These are phyloP conservation scores for Knipowitschia caucasica DNA, from an alignment of 2,797 vertebrate genomes.

Conservation along the genomic window DNA sequence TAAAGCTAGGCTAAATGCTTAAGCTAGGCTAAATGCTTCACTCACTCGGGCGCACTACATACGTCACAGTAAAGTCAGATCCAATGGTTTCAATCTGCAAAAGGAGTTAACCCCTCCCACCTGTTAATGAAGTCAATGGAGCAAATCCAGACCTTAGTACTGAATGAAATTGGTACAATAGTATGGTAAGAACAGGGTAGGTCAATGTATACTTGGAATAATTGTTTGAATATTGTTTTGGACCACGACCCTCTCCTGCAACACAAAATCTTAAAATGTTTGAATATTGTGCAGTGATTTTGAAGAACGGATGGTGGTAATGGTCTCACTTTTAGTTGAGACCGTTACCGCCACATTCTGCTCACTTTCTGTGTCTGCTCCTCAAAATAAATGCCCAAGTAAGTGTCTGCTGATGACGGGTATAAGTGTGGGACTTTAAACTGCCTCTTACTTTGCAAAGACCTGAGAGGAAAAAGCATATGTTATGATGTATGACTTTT, in stretches of 20 bases:
- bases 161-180: too few species aligned
- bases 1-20: too few species aligned
- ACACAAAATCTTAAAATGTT: background rate
- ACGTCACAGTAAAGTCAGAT: too few species aligned
- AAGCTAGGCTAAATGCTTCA: too few species aligned
- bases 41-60: too few species aligned
- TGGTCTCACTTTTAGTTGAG: constrained; percentile 3
- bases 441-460: background rate
- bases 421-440: background rate
- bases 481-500: background rate
- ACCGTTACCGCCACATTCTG: background rate
- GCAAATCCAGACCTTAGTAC: too few species aligned
- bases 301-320: background rate
- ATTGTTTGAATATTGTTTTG: background rate
- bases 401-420: constrained; percentile 8
- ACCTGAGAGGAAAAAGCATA: background rate
- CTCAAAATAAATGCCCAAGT: constrained; percentile 12
- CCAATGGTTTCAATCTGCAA: too few species aligned
- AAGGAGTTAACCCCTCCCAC: too few species aligned
- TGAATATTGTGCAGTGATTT: background rate
- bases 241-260: background rate
- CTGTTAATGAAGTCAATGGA: too few species aligned
- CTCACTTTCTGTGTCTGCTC: background rate
- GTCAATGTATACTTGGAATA: background rate
- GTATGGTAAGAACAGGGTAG: too few species aligned